Conservation (phyloP, 2,113 vertebrate species). For the Elanus axillaris region DNA sequence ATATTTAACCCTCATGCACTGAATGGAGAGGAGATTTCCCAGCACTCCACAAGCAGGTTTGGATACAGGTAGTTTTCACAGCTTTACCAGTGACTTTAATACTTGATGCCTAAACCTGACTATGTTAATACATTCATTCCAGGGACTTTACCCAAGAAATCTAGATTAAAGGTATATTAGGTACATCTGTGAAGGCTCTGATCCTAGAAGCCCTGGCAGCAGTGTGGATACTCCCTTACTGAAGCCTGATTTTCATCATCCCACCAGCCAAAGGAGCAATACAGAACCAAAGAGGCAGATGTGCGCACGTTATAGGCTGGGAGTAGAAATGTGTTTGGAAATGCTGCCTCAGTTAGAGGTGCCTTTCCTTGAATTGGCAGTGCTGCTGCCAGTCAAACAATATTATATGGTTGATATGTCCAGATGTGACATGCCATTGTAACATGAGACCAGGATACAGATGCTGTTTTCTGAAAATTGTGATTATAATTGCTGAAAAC, state of each 20-base stretch:
- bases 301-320: neutral
- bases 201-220: neutral
- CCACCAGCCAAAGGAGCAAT: neutral
- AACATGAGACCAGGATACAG: neutral
- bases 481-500: conserved; percentile 16
- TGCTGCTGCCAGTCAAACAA: neutral
- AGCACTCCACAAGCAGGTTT: neutral
- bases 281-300: neutral
- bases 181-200: neutral
- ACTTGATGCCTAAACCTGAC: neutral
- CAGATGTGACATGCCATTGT: conserved; percentile 25
- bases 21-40: neutral
- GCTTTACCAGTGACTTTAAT: neutral
- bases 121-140: neutral
- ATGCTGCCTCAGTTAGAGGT: neutral
- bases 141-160: neutral
- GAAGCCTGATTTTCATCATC: neutral
- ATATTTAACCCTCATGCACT: neutral
- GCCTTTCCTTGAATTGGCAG: neutral
- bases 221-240: neutral
- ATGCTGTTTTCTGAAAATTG: conserved; percentile 31
- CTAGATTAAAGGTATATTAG: neutral
- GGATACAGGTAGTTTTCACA: neutral
- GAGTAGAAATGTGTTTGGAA: neutral
- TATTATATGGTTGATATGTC: conserved; percentile 19